Evolutionary conservation across 1,140 invertebrate genomes (phyloP).

Genomic region (Drosophila novamexicana): DNA sequence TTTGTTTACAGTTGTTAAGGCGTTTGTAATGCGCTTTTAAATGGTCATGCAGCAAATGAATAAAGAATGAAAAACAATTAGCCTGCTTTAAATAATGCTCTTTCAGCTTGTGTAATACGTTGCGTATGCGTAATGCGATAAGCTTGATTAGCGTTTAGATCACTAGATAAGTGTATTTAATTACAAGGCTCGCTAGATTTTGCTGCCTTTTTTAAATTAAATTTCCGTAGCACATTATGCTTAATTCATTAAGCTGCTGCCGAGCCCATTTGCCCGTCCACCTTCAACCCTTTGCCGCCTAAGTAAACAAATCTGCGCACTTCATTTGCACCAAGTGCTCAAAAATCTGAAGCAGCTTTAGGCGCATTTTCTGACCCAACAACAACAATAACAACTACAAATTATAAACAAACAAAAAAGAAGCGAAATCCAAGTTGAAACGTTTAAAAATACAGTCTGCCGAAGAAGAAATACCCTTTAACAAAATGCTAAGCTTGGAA

Average conservation of each 20-base stretch:
- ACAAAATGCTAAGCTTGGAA: too few relatives aligned
- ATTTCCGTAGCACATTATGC: slow-evolving; percentile 39
- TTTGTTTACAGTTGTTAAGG: slow-evolving; percentile 35
- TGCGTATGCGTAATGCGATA: slow-evolving; percentile 43
- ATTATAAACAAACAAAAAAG: slow-evolving; percentile 15
- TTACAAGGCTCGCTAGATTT: not conserved
- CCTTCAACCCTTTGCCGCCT: slow-evolving; percentile 44
- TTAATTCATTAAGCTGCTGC: slow-evolving; percentile 47
- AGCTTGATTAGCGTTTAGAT: not conserved
- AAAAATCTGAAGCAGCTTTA: slow-evolving; percentile 61
- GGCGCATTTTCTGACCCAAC: slow-evolving; percentile 55
- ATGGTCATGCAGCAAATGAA: too few relatives aligned
- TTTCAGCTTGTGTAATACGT: not conserved
- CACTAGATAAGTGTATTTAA: slow-evolving; percentile 19
- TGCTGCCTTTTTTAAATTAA: slow-evolving; percentile 46
- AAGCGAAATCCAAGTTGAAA: not conserved
- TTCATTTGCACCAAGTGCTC: slow-evolving; percentile 54
- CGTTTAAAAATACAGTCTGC: not conserved
- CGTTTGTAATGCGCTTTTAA: slow-evolving; percentile 32
- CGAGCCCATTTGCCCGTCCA: slow-evolving; percentile 20
- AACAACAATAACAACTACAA: slow-evolving; percentile 30
- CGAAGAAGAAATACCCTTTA: not conserved
- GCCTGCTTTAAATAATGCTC: not conserved
- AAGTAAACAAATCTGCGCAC: slow-evolving; percentile 76
- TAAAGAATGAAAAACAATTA: too few relatives aligned